These are phyloP conservation scores for Tetramorium bicarinatum DNA, from an alignment of 2,888 invertebrate species.

Conservation along the genomic window DNA sequence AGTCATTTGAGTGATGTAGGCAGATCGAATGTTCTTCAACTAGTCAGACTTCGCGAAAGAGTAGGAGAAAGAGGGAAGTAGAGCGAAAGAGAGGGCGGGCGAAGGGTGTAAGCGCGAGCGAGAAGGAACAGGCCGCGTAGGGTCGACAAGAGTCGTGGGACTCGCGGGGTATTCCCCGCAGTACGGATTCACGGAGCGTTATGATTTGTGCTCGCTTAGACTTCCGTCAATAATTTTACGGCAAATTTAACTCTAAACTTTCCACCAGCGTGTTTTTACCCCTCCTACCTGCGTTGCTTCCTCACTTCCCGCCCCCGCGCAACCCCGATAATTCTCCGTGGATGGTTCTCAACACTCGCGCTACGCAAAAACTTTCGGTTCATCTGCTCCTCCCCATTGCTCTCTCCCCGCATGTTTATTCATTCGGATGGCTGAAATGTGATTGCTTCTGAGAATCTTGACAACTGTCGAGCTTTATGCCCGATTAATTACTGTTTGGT, in stretches of 20 bases:
- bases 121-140: constrained; percentile 39
- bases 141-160: constrained; percentile 45
- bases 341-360: constrained; percentile 47
- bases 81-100: background rate
- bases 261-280: constrained; percentile 69
- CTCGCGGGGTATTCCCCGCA: constrained; percentile 56
- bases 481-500: constrained; percentile 9
- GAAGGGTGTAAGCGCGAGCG: constrained; percentile 1
- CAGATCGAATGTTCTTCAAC: constrained; percentile 70
- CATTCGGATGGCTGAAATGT: constrained; percentile 17
- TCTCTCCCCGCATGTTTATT: constrained; percentile 23
- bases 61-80: background rate
- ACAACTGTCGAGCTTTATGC: background rate
- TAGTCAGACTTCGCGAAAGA: constrained; percentile 43
- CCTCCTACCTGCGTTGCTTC: constrained; percentile 53
- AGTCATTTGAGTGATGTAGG: constrained; percentile 74
- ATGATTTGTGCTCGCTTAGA: constrained; percentile 83
- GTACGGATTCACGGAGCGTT: constrained; percentile 84
- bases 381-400: constrained; percentile 38
- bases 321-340: constrained; percentile 72
- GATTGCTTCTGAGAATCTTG: constrained; percentile 22
- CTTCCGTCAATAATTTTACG: constrained; percentile 86
- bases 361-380: constrained; percentile 69
- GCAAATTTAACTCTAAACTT: constrained; percentile 84
- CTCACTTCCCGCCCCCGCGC: constrained; percentile 20